Conservation (phyloP, 1,140 invertebrate genomes). For the Lasioglossum albipes region DNA sequence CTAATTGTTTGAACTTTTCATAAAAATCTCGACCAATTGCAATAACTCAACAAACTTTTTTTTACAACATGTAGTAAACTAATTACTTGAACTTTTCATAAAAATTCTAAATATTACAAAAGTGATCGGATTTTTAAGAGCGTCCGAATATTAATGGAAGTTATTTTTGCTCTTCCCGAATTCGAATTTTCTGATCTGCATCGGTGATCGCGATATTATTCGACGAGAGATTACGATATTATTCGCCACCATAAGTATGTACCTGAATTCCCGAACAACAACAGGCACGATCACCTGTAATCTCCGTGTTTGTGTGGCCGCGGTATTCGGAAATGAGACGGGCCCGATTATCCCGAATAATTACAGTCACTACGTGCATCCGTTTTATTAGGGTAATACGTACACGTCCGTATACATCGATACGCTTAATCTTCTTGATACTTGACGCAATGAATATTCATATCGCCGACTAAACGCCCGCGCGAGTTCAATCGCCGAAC, state of each 20-base stretch:
- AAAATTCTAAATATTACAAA: too few species aligned
- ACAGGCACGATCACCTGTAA: slow-evolving; percentile 22
- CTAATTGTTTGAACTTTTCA: too few species aligned
- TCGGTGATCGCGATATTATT: slow-evolving; percentile 26
- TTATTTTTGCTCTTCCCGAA: background rate
- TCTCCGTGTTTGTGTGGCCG: slow-evolving; percentile 1
- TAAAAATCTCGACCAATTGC: too few species aligned
- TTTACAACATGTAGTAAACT: too few species aligned
- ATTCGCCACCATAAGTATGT: background rate
- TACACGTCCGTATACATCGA: slow-evolving; percentile 23
- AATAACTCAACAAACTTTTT: too few species aligned
- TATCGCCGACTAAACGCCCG: background rate
- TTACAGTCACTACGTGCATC: slow-evolving; percentile 32
- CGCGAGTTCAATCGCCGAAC: background rate
- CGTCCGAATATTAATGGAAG: too few species aligned
- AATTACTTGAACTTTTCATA: too few species aligned
- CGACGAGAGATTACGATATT: slow-evolving; percentile 31
- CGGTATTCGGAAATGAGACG: slow-evolving; percentile 29
- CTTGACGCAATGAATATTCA: slow-evolving; percentile 42
- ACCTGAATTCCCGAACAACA: slow-evolving; percentile 5
- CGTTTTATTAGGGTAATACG: slow-evolving; percentile 37
- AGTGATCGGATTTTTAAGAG: too few species aligned
- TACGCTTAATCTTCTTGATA: slow-evolving; percentile 41
- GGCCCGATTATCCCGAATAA: slow-evolving; percentile 44
- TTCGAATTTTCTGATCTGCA: background rate